Conservation (phyloP, 2,888 invertebrate genomes). For the Drosophila subquinaria region DNA sequence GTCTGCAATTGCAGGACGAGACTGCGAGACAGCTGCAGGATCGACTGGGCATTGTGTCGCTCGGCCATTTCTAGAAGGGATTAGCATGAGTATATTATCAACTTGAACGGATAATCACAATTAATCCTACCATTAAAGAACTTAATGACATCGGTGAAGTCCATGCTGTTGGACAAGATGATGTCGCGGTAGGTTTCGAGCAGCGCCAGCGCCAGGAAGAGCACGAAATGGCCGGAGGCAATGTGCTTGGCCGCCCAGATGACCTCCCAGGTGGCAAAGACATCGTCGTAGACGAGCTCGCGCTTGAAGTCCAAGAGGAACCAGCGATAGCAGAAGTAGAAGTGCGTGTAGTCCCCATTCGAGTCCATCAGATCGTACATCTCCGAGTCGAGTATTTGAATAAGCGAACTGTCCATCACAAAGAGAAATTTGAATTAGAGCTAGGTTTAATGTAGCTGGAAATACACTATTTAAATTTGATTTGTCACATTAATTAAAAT, state of each 20-base stretch:
- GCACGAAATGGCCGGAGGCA: constrained; percentile 94
- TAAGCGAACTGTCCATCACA: constrained; percentile 87
- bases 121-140: constrained; percentile 95
- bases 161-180: constrained; percentile 97
- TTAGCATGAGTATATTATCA: constrained; percentile 3
- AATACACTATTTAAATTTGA: neutral
- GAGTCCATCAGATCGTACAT: constrained; percentile 97
- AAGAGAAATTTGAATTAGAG: too few species aligned
- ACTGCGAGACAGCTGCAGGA: constrained; percentile 93
- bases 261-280: constrained; percentile 97
- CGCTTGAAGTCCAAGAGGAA: constrained; percentile 98
- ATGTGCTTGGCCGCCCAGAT: constrained; percentile 97
- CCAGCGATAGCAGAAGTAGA: constrained; percentile 99
- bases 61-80: constrained; percentile 94
- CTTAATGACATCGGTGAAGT: constrained; percentile 99
- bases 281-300: constrained; percentile 96
- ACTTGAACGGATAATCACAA: neutral
- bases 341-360: constrained; percentile 98
- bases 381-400: constrained; percentile 96
- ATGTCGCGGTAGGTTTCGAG: constrained; percentile 97
- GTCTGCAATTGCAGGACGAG: constrained; percentile 96
- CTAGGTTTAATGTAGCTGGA: neutral
- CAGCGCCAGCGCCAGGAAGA: constrained; percentile 96
- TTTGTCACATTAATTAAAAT: too few species aligned
- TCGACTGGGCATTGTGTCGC: constrained; percentile 93